These are phyloP conservation scores for Aviceda cuculoides DNA, from an alignment of 2,797 vertebrate genomes.

Conservation along the genomic window DNA sequence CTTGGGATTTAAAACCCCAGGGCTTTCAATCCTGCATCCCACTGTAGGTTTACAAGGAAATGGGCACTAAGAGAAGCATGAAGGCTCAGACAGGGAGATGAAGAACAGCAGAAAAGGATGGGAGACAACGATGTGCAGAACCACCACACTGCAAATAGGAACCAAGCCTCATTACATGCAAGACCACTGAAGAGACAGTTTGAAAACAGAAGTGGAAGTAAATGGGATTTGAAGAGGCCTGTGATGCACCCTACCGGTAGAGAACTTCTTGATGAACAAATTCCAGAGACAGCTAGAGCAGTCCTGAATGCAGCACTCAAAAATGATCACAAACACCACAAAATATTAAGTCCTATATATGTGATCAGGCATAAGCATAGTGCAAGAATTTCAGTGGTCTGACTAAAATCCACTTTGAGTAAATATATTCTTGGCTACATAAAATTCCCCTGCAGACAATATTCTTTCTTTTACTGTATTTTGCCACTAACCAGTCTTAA, in stretches of 20 bases:
- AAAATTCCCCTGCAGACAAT: neutral
- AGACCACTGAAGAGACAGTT: neutral
- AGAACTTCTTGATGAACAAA: neutral
- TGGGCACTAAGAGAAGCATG: neutral
- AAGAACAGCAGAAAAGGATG: neutral
- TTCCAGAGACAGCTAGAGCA: neutral
- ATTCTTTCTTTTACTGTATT: neutral
- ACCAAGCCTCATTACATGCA: neutral
- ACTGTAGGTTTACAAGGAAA: neutral
- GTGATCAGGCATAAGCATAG: neutral
- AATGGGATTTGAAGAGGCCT: neutral
- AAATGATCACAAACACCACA: neutral
- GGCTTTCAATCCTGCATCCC: neutral
- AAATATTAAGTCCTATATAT: neutral
- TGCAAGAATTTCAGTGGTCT: neutral
- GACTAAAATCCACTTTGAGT: neutral
- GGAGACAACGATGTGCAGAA: neutral
- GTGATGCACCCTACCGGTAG: neutral
- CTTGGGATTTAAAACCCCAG: neutral
- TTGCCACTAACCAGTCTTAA: neutral
- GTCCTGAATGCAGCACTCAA: neutral
- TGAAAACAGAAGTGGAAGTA: neutral
- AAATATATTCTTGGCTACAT: neutral
- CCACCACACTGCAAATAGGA: neutral
- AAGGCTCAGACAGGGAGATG: neutral